A percentile compares a stretch with the other conserved stretches of the same genome.
Conservation (phyloP, 2,888 invertebrate species). For the Plagodis pulveraria region DNA sequence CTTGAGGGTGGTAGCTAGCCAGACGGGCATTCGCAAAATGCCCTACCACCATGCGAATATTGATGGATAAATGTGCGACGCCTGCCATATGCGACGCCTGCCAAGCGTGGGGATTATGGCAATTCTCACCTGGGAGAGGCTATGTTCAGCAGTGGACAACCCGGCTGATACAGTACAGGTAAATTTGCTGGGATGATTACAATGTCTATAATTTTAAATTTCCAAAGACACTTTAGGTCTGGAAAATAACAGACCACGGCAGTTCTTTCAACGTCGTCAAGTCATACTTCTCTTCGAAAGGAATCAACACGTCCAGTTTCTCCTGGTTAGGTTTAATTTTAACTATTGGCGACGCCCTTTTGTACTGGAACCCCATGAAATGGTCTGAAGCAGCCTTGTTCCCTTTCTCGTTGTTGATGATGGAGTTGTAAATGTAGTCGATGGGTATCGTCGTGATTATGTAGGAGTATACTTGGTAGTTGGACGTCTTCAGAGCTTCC, state of each 20-base stretch:
- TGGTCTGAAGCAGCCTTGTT: conserved; percentile 38
- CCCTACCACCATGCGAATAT: no score
- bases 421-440: conserved; percentile 68
- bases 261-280: conserved; percentile 61
- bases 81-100: no score
- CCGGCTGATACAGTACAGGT: no score
- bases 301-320: conserved; percentile 41
- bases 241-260: conserved; percentile 77
- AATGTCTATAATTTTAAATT: no score
- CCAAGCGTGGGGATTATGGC: no score
- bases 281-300: conserved; percentile 58
- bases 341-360: conserved; percentile 33
- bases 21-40: no score
- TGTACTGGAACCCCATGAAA: conserved; percentile 40
- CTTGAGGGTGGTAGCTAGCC: no score
- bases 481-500: conserved; percentile 57
- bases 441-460: conserved; percentile 65
- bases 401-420: conserved; percentile 51
- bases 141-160: no score
- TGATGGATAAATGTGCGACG: no score
- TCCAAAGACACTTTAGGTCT: conserved; percentile 42
- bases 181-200: no score
- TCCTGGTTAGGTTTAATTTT: conserved; percentile 44
- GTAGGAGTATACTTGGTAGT: conserved; percentile 65
- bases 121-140: no score